Conservation (phyloP, 2,113 vertebrate genomes). For the Phainopepla nitens region DNA sequence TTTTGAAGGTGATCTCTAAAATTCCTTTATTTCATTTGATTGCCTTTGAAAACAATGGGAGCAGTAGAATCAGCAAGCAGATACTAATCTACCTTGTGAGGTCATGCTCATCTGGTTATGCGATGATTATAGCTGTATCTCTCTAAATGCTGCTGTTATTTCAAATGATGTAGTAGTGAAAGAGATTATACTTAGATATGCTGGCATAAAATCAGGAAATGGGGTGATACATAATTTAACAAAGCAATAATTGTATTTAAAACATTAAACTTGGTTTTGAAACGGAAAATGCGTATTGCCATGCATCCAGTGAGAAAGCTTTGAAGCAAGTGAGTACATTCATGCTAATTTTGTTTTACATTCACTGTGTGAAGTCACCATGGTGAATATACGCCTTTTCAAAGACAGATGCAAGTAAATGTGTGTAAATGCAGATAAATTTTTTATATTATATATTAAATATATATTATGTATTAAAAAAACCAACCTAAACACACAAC, state of each 20-base stretch:
- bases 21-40: neutral
- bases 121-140: neutral
- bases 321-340: neutral
- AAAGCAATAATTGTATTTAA: neutral
- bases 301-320: neutral
- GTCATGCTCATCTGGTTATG: neutral
- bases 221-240: neutral
- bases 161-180: neutral
- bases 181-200: neutral
- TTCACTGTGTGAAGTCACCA: neutral
- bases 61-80: neutral
- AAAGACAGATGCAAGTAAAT: neutral
- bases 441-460: neutral
- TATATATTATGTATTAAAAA: neutral
- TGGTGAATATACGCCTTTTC: neutral
- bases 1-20: neutral
- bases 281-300: neutral
- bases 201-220: neutral
- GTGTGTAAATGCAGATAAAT: neutral
- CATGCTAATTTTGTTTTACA: neutral
- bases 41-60: neutral
- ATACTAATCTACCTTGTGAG: neutral
- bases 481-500: neutral
- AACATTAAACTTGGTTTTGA: neutral
- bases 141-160: neutral